Percentiles rank a stretch among this genome's conserved stretches.
Evolutionary conservation across 2,797 vertebrate species (phyloP).

Genomic region (Falco columbarius): DNA sequence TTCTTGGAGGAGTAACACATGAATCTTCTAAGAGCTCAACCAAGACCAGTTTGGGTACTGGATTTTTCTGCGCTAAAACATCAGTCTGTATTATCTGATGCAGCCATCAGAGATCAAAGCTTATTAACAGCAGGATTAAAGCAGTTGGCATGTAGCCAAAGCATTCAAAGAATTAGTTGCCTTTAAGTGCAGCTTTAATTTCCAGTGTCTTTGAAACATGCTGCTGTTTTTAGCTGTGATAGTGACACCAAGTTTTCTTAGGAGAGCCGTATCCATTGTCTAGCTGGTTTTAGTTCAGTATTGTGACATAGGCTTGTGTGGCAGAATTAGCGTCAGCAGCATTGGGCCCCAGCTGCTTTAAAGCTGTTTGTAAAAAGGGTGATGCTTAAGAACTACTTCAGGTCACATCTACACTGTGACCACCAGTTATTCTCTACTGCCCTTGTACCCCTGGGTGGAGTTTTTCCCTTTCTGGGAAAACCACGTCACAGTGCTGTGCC

Average conservation of each 20-base stretch:
- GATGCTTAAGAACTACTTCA: neutral
- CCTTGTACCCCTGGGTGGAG: neutral
- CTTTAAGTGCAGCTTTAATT: neutral
- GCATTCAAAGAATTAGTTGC: neutral
- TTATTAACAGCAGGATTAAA: conserved; percentile 15
- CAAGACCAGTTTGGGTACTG: neutral
- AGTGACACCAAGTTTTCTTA: neutral
- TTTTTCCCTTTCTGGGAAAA: neutral
- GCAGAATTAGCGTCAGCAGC: neutral
- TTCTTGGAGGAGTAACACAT: neutral
- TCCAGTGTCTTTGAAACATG: neutral
- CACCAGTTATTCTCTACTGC: neutral
- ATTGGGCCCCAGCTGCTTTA: neutral
- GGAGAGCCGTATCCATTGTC: neutral
- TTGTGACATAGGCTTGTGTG: fast-evolving
- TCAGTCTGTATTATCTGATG: neutral
- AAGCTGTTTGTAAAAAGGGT: neutral
- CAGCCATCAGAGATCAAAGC: neutral
- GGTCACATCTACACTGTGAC: neutral
- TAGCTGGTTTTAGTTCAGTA: neutral
- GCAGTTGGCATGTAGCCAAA: neutral
- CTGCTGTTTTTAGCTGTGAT: neutral
- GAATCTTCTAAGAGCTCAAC: neutral
- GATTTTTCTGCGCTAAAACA: neutral
- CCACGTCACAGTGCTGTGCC: neutral